Evolutionary conservation across 2,888 invertebrate species (phyloP).

Genomic region (Megaustenia siamemsis): DNA sequence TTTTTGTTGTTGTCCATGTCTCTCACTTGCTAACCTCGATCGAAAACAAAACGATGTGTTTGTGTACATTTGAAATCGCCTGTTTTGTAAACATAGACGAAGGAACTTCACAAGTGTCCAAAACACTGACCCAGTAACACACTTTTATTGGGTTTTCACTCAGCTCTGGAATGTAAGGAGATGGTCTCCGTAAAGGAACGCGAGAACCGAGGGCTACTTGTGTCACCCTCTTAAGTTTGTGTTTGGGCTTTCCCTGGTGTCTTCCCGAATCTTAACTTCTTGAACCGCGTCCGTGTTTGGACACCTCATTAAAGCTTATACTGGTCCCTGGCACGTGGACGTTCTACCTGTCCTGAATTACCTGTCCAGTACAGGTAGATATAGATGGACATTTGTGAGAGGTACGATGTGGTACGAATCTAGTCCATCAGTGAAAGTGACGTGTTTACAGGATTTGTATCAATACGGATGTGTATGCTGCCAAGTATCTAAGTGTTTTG

Average conservation of each 20-base stretch:
- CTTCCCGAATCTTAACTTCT: not conserved
- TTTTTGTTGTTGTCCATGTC: too few relatives aligned
- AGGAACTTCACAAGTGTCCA: too few relatives aligned
- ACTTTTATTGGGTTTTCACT: constrained; percentile 5
- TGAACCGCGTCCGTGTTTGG: not conserved
- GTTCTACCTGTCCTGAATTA: not conserved
- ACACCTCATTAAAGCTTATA: not conserved
- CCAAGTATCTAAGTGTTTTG: too few relatives aligned
- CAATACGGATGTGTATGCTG: too few relatives aligned
- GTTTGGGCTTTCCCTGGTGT: not conserved
- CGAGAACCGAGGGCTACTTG: not conserved
- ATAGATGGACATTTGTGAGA: not conserved
- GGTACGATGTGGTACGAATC: not conserved
- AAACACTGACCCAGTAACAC: constrained; percentile 1
- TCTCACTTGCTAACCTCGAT: too few relatives aligned
- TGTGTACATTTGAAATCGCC: too few relatives aligned
- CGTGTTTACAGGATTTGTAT: too few relatives aligned
- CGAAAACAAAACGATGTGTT: too few relatives aligned
- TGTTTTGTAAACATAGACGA: too few relatives aligned
- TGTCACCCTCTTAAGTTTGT: not conserved
- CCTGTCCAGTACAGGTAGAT: not conserved
- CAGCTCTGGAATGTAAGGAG: not conserved
- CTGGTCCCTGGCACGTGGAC: not conserved
- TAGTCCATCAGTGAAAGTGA: too few relatives aligned
- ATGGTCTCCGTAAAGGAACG: not conserved